Evolutionary conservation across 2,113 vertebrate species (phyloP), one percentile per base, ranked within the genome.

Genomic region (Ahaetulla prasina): DNA sequence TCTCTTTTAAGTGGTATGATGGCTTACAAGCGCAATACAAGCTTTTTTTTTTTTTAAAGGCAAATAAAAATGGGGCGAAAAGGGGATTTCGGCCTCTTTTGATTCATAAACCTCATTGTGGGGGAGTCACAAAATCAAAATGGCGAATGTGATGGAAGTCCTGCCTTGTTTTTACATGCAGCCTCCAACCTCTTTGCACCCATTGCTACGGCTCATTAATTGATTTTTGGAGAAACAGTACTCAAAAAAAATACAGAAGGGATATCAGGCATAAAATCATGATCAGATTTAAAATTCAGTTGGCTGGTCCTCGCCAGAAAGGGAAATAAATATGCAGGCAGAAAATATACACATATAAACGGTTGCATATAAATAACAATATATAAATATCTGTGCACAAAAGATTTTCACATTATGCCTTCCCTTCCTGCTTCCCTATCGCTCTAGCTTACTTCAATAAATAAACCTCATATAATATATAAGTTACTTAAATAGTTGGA

Each of bases 401-500:
- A 39, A 39, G 25, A 20, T 18, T 45, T 53, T 57, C n/a, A 85
- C n/a, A 3, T 43, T 60, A 22, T 30, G 16, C 8, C 87, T 16
- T 2, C 10, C 30, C 23, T 74, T 20, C 18, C 16, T 86, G 35
- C 35, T 80, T 9, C 35, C 74, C 43, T 80, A 80, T 60, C 4
- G 22, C 6, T 49, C 22, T 11, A 52, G 52, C 30, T 39, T 80
- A 30, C 10, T 60, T 27, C 87, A 89, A 93, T 93, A 93, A 93
- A 93, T 93, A 91, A 89, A 85, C 16, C 6, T 10, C 45, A 60
- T 49, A 45, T 52, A 91, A 89, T 92, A 92, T 63, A 89, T 89
- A 60, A 52, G 88, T 92, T 63, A 89, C 30, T 93, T 93, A 91
- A 93, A 93, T 93, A 93, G 7, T 1, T 74, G 39, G 68, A 91